Base-by-base conservation (phyloP, 2,797 vertebrate species). In the Carduelis carduelis region DNA sequence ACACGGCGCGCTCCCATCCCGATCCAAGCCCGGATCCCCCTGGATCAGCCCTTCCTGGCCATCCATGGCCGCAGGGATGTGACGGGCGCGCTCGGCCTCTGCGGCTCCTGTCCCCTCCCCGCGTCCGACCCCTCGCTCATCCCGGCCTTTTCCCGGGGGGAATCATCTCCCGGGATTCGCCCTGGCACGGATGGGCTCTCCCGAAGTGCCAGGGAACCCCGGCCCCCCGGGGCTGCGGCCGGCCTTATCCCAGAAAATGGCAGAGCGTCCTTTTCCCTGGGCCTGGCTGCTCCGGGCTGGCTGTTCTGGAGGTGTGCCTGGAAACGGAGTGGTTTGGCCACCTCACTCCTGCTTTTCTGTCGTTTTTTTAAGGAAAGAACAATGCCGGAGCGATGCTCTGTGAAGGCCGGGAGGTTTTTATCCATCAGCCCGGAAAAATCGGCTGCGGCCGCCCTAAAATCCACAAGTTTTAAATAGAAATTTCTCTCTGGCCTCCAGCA, bases 401-500 rank as follows among this genome's bases (percentile, higher is more conserved):
- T 2, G 12, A 46, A 30, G 70, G 61, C 56, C 27, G 11, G 3
- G 34, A 26, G 24, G n/a, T 12, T 85, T 49, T 27, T 60, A 16
- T 41, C 81, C 20, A n/a, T 9, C 66, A n/a, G 81, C 57, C 84
- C 7, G 17, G 46, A 70, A 68, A 43, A 60, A 84, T 35, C 4
- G 2, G 52, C 24, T 9, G 53, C 13, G 0, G 3, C 93, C 23
- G 50, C 66, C n/a, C 39, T 6, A 5, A 44, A 39, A 43, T n/a
- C 13, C 70, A 35, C 49, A n/a, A 72, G 70, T 91, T 84, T 79
- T 76, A 87, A 69, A 92, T 76, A 87, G 82, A 71, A 90, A 82
- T 89, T 86, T 27, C 63, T 82, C 3, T 23, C 61, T 1, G 3
- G 65, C 49, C 47, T 52, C n/a, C 0, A 2, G 56, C 71, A 78